A percentile compares a stretch with the other conserved stretches of the same genome.
These are phyloP conservation scores for Morbakka virulenta DNA, from an alignment of 30 jellyfish, hydroid and myxozoan genomes.

Conservation along the genomic window DNA sequence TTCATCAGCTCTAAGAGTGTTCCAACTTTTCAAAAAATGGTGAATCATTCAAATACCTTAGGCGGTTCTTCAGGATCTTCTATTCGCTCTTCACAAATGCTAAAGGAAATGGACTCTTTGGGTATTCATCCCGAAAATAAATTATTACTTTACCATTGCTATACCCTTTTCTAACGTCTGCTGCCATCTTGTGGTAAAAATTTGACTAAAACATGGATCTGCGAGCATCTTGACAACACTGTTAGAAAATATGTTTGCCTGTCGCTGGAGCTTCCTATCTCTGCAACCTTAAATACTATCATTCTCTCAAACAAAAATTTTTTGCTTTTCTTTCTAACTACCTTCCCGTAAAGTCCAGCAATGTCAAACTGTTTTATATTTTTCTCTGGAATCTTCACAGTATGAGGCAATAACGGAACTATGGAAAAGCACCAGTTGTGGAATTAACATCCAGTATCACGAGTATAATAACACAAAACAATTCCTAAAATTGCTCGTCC, in stretches of 20 bases:
- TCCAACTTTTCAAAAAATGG: conserved; percentile 13
- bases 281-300: not conserved
- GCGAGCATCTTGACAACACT: not conserved
- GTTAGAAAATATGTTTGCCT: not conserved
- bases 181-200: not conserved
- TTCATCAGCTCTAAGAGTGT: conserved; percentile 10
- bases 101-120: not conserved
- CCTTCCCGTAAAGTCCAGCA: too few relatives aligned
- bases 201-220: not conserved
- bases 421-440: too few relatives aligned
- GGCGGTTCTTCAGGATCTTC: not conserved
- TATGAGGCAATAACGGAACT: too few relatives aligned
- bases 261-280: not conserved
- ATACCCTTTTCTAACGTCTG: not conserved
- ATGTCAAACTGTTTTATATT: too few relatives aligned
- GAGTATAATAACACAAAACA: too few relatives aligned
- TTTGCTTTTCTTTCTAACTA: too few relatives aligned
- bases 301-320: too few relatives aligned
- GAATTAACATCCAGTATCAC: too few relatives aligned
- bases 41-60: not conserved
- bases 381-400: too few relatives aligned
- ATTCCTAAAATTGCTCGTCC: too few relatives aligned
- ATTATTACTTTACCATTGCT: not conserved
- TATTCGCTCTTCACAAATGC: conserved; percentile 2
- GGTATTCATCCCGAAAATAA: not conserved